phyloP scores from a whole-genome alignment of 2,113 vertebrate species.

The Salvelinus fontinalis region DNA sequence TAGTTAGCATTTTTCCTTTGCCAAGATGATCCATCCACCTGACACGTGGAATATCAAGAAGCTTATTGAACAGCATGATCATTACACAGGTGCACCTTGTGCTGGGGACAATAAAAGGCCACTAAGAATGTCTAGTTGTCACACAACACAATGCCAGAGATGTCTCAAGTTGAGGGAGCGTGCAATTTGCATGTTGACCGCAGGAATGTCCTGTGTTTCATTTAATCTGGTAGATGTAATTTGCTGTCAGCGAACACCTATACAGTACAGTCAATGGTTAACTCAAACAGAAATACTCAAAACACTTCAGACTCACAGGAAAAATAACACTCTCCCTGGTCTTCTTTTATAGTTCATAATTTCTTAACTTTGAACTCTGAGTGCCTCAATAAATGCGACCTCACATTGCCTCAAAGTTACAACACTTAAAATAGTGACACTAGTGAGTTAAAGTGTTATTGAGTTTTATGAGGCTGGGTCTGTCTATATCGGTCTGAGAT shows the following conservation, averaged over 20 bases:
- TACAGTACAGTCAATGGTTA: too few species aligned
- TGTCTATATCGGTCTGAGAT: slow-evolving; percentile 20
- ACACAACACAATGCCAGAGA: too few species aligned
- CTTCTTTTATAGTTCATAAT: not conserved
- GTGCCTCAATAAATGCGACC: not conserved
- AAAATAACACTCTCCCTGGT: slow-evolving; percentile 3
- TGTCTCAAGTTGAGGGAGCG: too few species aligned
- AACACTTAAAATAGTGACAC: slow-evolving; percentile 49
- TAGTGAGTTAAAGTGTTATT: slow-evolving; percentile 48
- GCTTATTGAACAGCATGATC: too few species aligned
- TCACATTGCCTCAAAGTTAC: not conserved
- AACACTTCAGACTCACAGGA: not conserved
- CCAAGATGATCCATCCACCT: too few species aligned
- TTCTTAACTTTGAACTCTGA: not conserved
- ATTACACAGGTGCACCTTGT: too few species aligned
- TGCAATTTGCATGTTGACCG: too few species aligned
- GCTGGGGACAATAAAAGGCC: too few species aligned
- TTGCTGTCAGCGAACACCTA: not conserved
- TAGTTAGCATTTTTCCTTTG: too few species aligned
- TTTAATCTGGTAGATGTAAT: not conserved
- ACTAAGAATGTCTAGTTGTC: too few species aligned
- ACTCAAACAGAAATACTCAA: not conserved
- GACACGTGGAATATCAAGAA: too few species aligned
- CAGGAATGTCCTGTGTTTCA: not conserved
- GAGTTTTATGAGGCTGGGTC: slow-evolving; percentile 39